Percentiles rank a stretch among this genome's conserved stretches.
Evolutionary conservation across 1,140 invertebrate genomes (phyloP).

Genomic region (Pogonomyrmex barbatus): DNA sequence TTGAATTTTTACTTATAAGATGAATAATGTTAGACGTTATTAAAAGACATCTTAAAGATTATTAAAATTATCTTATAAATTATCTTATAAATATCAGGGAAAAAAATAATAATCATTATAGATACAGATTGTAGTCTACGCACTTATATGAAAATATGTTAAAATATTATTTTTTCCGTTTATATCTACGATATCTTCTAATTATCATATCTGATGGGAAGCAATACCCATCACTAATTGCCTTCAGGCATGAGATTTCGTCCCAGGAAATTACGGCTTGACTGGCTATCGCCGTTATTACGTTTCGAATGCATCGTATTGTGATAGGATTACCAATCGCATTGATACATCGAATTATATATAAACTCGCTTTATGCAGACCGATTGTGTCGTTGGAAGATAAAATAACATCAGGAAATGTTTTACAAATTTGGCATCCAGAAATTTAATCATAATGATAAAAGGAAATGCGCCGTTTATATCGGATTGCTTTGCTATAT

Average conservation of each 20-base stretch:
- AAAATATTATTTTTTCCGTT: constrained; percentile 8
- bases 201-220: constrained; percentile 44
- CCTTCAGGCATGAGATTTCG: constrained; percentile 30
- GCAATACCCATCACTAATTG: constrained; percentile 21
- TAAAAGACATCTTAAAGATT: not conserved
- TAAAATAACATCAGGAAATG: not conserved
- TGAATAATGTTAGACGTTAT: not conserved
- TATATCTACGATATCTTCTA: not conserved
- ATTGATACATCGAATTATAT: not conserved
- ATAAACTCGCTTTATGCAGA: not conserved
- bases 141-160: not conserved
- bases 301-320: constrained; percentile 30
- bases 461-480: not conserved
- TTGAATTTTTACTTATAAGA: not conserved
- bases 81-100: not conserved
- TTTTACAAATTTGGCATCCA: not conserved
- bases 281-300: constrained; percentile 6
- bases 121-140: not conserved
- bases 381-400: not conserved
- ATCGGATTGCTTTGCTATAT: not conserved
- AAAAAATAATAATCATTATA: not conserved
- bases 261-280: constrained; percentile 7
- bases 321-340: constrained; percentile 25
- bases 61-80: not conserved
- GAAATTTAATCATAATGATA: not conserved